Evolutionary conservation across 2,888 invertebrate genomes (phyloP).

Genomic region (Abscondita cerata): DNA sequence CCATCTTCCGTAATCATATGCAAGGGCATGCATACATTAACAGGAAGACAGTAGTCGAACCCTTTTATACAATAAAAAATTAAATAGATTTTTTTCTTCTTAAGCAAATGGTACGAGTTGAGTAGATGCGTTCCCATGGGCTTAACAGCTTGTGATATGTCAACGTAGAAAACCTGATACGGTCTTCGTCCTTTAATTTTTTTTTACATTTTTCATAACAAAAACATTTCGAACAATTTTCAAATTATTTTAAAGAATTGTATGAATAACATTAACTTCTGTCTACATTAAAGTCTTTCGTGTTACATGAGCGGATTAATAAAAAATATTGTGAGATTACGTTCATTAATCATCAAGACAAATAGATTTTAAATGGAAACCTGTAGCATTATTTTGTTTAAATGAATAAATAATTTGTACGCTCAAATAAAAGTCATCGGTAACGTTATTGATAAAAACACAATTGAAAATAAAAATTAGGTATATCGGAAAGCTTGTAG

Average conservation of each 20-base stretch:
- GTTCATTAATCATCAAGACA: not conserved
- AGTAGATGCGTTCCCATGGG: constrained; percentile 39
- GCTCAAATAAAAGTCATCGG: too few relatives aligned
- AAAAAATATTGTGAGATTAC: not conserved
- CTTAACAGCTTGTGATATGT: constrained; percentile 26
- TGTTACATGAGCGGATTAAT: not conserved
- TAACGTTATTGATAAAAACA: too few relatives aligned
- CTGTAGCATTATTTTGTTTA: constrained; percentile 1
- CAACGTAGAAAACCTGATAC: constrained; percentile 25
- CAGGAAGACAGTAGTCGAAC: constrained; percentile 54
- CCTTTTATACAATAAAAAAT: constrained; percentile 50
- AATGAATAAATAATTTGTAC: too few relatives aligned
- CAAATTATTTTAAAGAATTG: not conserved
- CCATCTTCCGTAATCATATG: constrained; percentile 51
- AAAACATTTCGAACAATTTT: not conserved
- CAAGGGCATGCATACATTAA: constrained; percentile 57
- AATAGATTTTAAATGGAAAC: constrained; percentile 1
- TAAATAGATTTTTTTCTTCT: constrained; percentile 49
- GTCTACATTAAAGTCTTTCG: not conserved
- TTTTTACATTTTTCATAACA: not conserved
- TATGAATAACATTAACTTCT: too few relatives aligned
- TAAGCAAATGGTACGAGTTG: constrained; percentile 49
- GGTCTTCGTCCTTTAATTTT: not conserved
- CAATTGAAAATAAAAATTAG: too few relatives aligned
- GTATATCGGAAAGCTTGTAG: too few relatives aligned